Evolutionary conservation across 1,140 invertebrate genomes (phyloP), one percentile per base, ranked within the genome.

Genomic region (Ylistrum balloti): DNA sequence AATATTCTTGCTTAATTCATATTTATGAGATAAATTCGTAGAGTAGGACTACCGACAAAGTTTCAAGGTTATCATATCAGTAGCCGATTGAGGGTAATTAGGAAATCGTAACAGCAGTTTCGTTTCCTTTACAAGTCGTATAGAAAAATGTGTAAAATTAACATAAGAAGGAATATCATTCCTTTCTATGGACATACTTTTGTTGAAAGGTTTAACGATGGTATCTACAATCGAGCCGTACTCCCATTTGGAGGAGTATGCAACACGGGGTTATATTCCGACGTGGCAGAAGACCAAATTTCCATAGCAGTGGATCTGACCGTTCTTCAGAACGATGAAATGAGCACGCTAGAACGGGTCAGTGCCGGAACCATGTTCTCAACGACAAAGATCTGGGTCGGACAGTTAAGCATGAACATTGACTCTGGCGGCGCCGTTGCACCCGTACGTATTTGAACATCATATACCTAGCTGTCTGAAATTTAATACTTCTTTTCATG

Each of bases 351-450:
- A 33, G 41, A 93, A 17, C 93, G 92, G 93, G 86, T 93, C 28
- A 94, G 92, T 87, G 88, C 90, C 0, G 94, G 94, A 7, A 88
- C 92, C 87, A 92, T 92, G 93, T 94, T 91, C 88, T 88, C 88
- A 33, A 45, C 74, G 0, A 91, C 74, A 1, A 92, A 90, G 48
- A 93, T 95, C 89, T 95, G 93, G 92, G 93, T 95, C 33, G 93
- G 92, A 0, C 94, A 95, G 88, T 48, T 93, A 15, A 89, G 92
- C 5, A 34, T 92, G 15, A 90, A 74, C 34, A 28, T 87, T 33
- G 28, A 89, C 33, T 89, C 88, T 56, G 48, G 17, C n/a, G 28
- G 35, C 11, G 74, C 33, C 32, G 89, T 92, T 15, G 32, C 28
- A 22, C 89, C 91, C 32, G 91, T 92, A 90, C 33, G 88, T 86